Conservation (phyloP, 2,888 invertebrate genomes). For the Calliphora vomitoria region DNA sequence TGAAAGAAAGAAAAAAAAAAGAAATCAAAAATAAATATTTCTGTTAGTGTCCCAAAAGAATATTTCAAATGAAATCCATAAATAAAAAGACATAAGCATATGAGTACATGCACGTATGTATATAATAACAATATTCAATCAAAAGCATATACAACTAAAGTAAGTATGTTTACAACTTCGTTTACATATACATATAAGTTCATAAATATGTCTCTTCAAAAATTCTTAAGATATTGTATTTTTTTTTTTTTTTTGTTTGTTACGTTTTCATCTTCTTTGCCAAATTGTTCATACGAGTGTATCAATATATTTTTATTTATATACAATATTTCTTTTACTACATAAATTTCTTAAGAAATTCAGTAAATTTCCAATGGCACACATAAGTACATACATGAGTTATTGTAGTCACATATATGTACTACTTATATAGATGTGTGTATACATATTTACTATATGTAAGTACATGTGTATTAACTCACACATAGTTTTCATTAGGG, state of each 20-base stretch:
- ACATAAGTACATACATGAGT: conserved; percentile 15
- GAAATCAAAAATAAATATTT: neutral
- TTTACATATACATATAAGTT: neutral
- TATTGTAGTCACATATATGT: neutral
- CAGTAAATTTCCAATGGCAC: conserved; percentile 30
- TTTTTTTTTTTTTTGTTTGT: neutral
- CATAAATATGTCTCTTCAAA: conserved; percentile 33
- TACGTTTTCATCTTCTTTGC: neutral
- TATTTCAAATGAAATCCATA: neutral
- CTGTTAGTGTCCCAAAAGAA: conserved; percentile 6
- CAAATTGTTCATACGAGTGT: conserved; percentile 39
- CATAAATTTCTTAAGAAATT: conserved; percentile 27
- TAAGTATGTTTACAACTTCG: neutral
- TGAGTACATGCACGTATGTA: neutral
- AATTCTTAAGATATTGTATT: conserved; percentile 31
- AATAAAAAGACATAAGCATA: no score
- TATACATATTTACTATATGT: neutral
- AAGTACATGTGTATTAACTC: neutral
- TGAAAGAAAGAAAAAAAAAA: no score
- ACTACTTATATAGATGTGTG: neutral
- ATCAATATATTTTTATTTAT: conserved; percentile 38
- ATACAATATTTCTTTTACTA: neutral
- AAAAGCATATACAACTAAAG: neutral
- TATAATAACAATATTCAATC: conserved; percentile 29
- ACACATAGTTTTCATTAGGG: no score